Evolutionary conservation across 1,140 invertebrate genomes (phyloP), one percentile per base, ranked within the genome.

Genomic region (Ceratina australensis): DNA sequence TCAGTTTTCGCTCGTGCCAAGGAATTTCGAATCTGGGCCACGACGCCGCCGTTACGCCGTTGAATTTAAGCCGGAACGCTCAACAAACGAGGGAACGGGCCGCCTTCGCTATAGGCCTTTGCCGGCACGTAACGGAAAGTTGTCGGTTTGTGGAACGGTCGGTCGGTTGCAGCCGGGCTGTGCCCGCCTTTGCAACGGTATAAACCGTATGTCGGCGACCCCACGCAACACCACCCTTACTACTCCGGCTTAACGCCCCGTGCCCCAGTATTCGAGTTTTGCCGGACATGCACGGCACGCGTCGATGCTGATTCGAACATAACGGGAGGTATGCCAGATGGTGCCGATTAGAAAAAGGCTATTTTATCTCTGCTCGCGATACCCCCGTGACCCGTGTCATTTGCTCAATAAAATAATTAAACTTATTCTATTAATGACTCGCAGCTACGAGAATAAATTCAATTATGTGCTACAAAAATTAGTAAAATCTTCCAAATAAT

Each of bases 251-350:
- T 78, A 63, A 72, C 42, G 42, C 59, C 50, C 76, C n/a, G 64
- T 84, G 82, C 54, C 79, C 79, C 59, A 81, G 63, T 81, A 78
- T 66, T 83, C 79, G 73, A 80, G 60, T 77, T 76, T 42, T 54
- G 56, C 50, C 72, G 79, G 64, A 78, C 73, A 71, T 72, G 79
- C 79, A 78, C 54, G 67, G 59, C 50, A 59, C 56, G 69, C 75
- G 52, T 81, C 74, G 69, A 74, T 42, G 64, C 50, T 68, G 79
- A 74, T 59, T 63, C 72, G 47, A 26, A 4, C 54, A 42, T 10
- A 10, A 42, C 5, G 12, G 22, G 5, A 54, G 60, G 57, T 65
- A 12, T 42, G 33, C 33, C 10, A 42, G 33, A 42, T 42, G 33
- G 15, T 49, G 15, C 28, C 61, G 60, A 72, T 78, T 65, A 57